Evolutionary conservation across 2,888 invertebrate species (phyloP), one percentile per base, ranked within the genome.

Genomic region (Aproaerema taeniolella): DNA sequence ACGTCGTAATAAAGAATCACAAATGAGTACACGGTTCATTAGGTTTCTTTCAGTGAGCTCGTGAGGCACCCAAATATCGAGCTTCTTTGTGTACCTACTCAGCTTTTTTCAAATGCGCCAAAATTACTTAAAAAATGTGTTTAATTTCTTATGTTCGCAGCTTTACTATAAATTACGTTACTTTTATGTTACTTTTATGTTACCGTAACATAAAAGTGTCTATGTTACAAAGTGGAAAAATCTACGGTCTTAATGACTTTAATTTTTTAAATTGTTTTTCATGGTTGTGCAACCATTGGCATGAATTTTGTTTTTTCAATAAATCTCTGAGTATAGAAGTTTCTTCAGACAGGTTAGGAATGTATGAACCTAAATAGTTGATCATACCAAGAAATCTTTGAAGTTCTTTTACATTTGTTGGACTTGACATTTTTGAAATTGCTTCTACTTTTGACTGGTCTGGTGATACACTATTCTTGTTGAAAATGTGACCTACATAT

Each of bases 191-290:
- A 31, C 31, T 31, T 31, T 12, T 31, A 17, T 12, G 31, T 15
- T 31, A 31, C 17, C 15, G 31, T 31, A 31, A 31, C 31, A 31
- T 31, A 31, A 9, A 31, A 31, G 31, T 31, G 31, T 31, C 16
- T 31, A 31, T 31, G 31, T 31, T 31, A 31, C 31, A 31, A 31
- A 31, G 31, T 31, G 31, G 31, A 9, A 31, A 31, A 31, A 31
- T 31, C 31, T 31, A 31, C 31, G 31, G 31, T n/a, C n/a, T n/a
- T n/a, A n/a, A n/a, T n/a, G n/a, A n/a, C n/a, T 20, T 20, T 20
- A 20, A 6, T 20, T 20, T 7, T 4, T 20, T 20, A 20, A 20
- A 20, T 4, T 6, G 7, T 20, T 20, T 20, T 4, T 20, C 20
- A 20, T 20, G 20, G 4, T 4, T 20, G 4, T 20, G 5, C 4